A percentile compares a stretch with the other conserved stretches of the same genome.
Evolutionary conservation across 2,113 vertebrate genomes (phyloP).

Genomic region (Corythornis cristatus): DNA sequence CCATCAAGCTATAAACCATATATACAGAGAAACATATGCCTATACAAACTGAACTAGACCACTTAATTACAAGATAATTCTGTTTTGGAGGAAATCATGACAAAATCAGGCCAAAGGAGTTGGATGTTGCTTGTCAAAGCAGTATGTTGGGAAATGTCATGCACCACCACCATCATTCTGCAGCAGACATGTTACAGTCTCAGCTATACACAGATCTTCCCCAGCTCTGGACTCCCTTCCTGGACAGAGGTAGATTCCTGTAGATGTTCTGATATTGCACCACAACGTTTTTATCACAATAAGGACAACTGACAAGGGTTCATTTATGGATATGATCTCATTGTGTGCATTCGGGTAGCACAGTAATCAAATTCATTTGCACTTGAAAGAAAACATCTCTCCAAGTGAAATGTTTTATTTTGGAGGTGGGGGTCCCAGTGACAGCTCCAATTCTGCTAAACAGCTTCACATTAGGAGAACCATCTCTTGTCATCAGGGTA

Average conservation of each 20-base stretch:
- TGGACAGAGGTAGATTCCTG: constrained; percentile 53
- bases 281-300: neutral
- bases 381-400: neutral
- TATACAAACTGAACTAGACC: constrained; percentile 36
- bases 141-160: neutral
- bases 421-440: neutral
- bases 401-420: neutral
- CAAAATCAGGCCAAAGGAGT: neutral
- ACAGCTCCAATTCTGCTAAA: neutral
- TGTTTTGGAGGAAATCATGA: neutral
- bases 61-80: neutral
- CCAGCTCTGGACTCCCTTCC: neutral
- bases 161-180: neutral
- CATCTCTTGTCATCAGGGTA: neutral
- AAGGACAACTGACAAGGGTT: neutral
- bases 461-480: neutral
- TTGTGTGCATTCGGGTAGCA: neutral
- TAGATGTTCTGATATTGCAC: constrained; percentile 47
- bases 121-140: neutral
- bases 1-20: constrained; percentile 45
- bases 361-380: neutral
- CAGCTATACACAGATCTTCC: neutral
- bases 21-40: constrained; percentile 47
- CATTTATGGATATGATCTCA: neutral
- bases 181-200: neutral